Conservation (phyloP, 2,888 invertebrate genomes). For the Bhutanitis thaidina region DNA sequence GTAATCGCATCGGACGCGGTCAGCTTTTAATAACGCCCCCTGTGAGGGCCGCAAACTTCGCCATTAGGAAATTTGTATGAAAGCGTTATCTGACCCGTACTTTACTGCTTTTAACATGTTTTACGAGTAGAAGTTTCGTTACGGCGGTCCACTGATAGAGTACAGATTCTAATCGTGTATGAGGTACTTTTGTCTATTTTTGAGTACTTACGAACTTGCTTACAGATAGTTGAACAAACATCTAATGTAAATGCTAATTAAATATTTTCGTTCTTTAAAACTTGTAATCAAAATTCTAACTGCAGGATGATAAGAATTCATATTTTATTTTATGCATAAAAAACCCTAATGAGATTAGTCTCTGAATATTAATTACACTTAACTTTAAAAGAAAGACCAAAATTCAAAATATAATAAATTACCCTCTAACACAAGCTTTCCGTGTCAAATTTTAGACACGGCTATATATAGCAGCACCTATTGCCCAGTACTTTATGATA, state of each 20-base stretch:
- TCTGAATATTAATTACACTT: too few relatives aligned
- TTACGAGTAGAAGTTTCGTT: conserved; percentile 15
- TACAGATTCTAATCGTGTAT: not conserved
- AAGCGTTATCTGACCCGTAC: conserved; percentile 14
- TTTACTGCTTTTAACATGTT: conserved; percentile 13
- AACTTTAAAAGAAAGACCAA: not conserved
- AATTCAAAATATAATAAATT: not conserved
- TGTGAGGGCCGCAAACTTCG: conserved; percentile 27
- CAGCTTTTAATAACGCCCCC: conserved; percentile 58
- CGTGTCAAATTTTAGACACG: conserved; percentile 32
- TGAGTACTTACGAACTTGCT: not conserved
- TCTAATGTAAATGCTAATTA: not conserved
- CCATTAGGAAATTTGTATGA: conserved; percentile 24
- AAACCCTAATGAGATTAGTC: too few relatives aligned
- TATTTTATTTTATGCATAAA: too few relatives aligned
- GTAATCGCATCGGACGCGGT: conserved; percentile 53
- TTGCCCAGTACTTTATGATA: conserved; percentile 43
- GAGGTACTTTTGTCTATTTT: conserved; percentile 1
- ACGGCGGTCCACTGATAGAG: conserved; percentile 8
- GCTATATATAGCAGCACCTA: conserved; percentile 27
- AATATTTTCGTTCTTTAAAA: not conserved
- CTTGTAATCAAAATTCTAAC: too few relatives aligned
- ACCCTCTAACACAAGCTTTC: conserved; percentile 7
- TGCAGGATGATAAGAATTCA: too few relatives aligned
- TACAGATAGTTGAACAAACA: not conserved